Base-by-base conservation (phyloP, 53 echinoderm and acorn worm species). In the Zoroaster sp. region DNA sequence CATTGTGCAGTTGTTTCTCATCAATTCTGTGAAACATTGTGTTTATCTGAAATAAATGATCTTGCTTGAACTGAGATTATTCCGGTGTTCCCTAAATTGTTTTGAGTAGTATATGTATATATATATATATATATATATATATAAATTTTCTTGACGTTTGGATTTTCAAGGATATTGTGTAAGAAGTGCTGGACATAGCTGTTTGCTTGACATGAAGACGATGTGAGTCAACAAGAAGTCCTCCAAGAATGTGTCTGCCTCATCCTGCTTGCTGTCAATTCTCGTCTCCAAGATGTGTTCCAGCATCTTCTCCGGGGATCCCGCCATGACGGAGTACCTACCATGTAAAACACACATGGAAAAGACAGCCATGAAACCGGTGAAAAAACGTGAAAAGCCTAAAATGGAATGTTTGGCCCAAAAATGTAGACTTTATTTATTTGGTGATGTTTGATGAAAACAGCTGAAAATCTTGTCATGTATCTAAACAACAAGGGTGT, bases 151-250 rank as follows among this genome's bases (percentile, higher is more conserved):
- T n/a, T n/a, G n/a, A n/a, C n/a, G n/a, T n/a, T n/a, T n/a, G n/a
- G n/a, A n/a, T n/a, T n/a, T n/a, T n/a, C n/a, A 95, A 99, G 99
- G 99, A 99, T 99, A 99, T 99, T 99, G 96, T 45, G 80, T 90
- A 33, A 99, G 92, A 4, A 99, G 80, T 0, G 96, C 94, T 37
- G 96, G 96, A 51, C 96, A 96, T 9, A 99, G 93, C 55, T 91
- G 94, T 37, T 93, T 88, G 75, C 96, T 94, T 9, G 99, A 90
- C 96, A 99, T 99, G 89, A 99, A 99, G 83, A 99, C 92, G 66
- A 99, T 88, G 39, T 99, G 99, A 2, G 99, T 96, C 21, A 99
- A 69, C 4, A 99, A 87, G 79, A 99, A 99, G 74, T 99, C 99
- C 65, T 99, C 99, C 28, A 99, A 77, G 75, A 99, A 93, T 1